phyloP scores from a whole-genome alignment of 1,140 invertebrate genomes.

The Mya arenaria region DNA sequence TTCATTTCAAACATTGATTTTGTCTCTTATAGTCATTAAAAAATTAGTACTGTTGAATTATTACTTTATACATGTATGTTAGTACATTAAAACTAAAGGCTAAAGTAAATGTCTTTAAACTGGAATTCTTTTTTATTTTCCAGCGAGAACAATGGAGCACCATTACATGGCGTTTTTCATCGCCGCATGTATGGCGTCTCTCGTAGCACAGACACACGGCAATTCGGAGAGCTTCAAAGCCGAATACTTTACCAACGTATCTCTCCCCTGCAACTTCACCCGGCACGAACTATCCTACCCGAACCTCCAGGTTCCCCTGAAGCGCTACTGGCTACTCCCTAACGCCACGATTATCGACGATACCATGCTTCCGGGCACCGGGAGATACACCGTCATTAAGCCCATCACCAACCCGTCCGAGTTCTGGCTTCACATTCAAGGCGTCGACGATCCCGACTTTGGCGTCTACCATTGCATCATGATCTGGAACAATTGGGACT shows the following conservation, averaged over 20 bases:
- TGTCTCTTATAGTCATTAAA: too few species aligned
- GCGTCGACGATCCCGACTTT: slow-evolving; percentile 14
- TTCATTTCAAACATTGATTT: too few species aligned
- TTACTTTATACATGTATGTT: too few species aligned
- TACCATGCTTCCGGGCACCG: not conserved
- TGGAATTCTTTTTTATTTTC: too few species aligned
- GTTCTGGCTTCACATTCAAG: slow-evolving; percentile 6
- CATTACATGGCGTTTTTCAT: too few species aligned
- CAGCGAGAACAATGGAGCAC: too few species aligned
- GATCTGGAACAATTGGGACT: slow-evolving; percentile 44
- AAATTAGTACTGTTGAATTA: too few species aligned
- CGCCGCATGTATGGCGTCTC: too few species aligned
- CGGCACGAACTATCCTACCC: slow-evolving; percentile 32
- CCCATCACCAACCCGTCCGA: not conserved
- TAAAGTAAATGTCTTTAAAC: too few species aligned
- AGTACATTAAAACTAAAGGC: too few species aligned
- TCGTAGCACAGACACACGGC: not conserved
- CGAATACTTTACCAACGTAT: slow-evolving; percentile 28
- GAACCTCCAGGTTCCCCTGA: slow-evolving; percentile 13
- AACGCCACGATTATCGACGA: slow-evolving; percentile 18
- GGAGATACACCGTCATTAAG: not conserved
- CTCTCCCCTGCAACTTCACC: slow-evolving; percentile 42
- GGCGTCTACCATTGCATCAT: slow-evolving; percentile 48
- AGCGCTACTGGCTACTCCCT: slow-evolving; percentile 47
- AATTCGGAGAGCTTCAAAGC: slow-evolving; percentile 33